These are phyloP conservation scores for Cyanoramphus novaezelandiae DNA, from an alignment of 2,113 vertebrate genomes.

Conservation along the genomic window DNA sequence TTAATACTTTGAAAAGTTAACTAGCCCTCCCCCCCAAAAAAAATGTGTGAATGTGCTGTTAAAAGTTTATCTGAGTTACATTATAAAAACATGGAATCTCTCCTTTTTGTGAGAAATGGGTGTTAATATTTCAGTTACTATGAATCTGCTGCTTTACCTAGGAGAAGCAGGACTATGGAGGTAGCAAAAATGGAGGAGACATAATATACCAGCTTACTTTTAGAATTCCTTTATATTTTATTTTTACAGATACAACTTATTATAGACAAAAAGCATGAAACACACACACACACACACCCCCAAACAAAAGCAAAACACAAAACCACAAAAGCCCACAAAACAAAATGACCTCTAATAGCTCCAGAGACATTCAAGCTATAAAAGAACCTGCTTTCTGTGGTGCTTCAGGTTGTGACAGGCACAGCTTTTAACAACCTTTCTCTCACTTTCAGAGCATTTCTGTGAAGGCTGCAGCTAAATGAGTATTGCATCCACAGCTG, in stretches of 20 bases:
- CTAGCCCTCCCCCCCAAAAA: background rate
- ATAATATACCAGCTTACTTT: background rate
- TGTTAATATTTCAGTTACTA: background rate
- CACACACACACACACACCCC: too few relatives aligned
- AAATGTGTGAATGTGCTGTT: background rate
- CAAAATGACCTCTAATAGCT: background rate
- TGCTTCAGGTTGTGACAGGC: background rate
- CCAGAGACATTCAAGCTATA: background rate
- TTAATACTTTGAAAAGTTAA: background rate
- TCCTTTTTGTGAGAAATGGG: background rate
- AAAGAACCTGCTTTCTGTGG: background rate
- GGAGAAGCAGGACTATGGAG: background rate
- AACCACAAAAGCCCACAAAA: background rate
- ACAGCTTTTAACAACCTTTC: background rate
- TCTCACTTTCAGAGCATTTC: background rate
- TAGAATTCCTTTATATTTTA: background rate
- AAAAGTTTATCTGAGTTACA: background rate
- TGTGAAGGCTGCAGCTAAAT: background rate
- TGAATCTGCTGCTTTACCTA: background rate
- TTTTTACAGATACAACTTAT: background rate
- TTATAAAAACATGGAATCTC: background rate
- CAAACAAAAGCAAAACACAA: background rate
- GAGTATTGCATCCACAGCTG: background rate
- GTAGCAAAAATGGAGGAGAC: background rate
- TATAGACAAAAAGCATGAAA: background rate